A percentile compares a stretch with the other conserved stretches of the same genome.
Evolutionary conservation across 2,888 invertebrate genomes (phyloP).

Genomic region (Drosophila engyochracea): DNA sequence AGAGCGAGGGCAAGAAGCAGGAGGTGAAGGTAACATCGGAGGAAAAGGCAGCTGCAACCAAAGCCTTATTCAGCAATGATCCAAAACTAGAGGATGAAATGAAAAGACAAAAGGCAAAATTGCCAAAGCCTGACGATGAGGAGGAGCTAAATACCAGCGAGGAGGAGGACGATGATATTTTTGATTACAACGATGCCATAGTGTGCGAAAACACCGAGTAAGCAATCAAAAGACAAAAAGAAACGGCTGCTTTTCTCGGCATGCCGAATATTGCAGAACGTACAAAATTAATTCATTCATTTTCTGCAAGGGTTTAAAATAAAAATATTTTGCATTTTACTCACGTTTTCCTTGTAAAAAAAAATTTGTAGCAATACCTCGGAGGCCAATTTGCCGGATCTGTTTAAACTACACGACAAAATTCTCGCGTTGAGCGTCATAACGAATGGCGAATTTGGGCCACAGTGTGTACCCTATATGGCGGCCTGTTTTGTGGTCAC

Average conservation of each 20-base stretch:
- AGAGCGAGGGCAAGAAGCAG: constrained; percentile 72
- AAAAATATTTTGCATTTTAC: background rate
- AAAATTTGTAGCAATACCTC: constrained; percentile 68
- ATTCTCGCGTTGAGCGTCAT: constrained; percentile 82
- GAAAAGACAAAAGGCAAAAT: constrained; percentile 48
- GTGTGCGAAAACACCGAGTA: constrained; percentile 62
- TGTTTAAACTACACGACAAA: constrained; percentile 84
- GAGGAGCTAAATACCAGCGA: constrained; percentile 55
- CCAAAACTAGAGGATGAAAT: constrained; percentile 58
- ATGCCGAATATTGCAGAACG: constrained; percentile 1
- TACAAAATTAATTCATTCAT: background rate
- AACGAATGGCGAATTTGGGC: constrained; percentile 82
- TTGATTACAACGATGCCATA: constrained; percentile 65
- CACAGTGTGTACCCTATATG: constrained; percentile 84
- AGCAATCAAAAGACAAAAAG: constrained; percentile 5
- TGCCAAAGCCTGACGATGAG: constrained; percentile 44
- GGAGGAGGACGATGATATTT: constrained; percentile 74
- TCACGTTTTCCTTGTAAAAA: background rate
- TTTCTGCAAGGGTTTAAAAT: background rate
- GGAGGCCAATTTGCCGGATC: constrained; percentile 81
- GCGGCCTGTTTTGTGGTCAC: constrained; percentile 83
- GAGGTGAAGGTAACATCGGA: constrained; percentile 46
- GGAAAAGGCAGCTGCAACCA: constrained; percentile 39
- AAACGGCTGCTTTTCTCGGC: too few species aligned
- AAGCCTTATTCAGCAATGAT: constrained; percentile 48